These are phyloP conservation scores for Condylura cristata DNA, from an alignment of 2,113 vertebrate species.

Conservation along the genomic window DNA sequence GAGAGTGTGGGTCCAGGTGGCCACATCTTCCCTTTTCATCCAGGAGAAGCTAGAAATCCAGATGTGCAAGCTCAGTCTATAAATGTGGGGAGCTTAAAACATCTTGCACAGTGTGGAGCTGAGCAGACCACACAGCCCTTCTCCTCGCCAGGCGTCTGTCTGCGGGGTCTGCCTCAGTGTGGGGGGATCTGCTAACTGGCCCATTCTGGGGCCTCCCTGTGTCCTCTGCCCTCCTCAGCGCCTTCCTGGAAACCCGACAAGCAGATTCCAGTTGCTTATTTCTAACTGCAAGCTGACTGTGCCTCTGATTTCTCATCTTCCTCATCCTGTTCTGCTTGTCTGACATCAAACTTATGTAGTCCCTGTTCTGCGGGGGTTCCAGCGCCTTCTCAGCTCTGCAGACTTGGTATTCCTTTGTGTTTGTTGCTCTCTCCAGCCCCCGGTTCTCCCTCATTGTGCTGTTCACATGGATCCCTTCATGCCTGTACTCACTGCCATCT, in stretches of 20 bases:
- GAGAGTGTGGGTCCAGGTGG: not conserved
- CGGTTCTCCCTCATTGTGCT: not conserved
- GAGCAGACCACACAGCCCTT: not conserved
- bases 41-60: not conserved
- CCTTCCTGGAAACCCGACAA: not conserved
- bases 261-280: not conserved
- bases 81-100: too few species aligned
- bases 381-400: not conserved
- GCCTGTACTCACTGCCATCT: not conserved
- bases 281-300: not conserved
- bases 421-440: accelerated
- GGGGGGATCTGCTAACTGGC: not conserved
- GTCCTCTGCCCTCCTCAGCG: not conserved
- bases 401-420: not conserved
- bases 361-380: not conserved
- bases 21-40: not conserved
- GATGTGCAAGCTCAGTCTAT: not conserved
- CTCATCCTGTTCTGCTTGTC: not conserved
- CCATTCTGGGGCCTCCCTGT: not conserved
- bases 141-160: not conserved
- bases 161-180: not conserved
- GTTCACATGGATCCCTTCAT: not conserved
- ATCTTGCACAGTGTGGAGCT: not conserved
- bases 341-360: not conserved
- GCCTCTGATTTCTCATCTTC: not conserved